These are phyloP conservation scores for Crossocerus cetratus DNA, from an alignment of 2,888 invertebrate genomes.

Conservation along the genomic window DNA sequence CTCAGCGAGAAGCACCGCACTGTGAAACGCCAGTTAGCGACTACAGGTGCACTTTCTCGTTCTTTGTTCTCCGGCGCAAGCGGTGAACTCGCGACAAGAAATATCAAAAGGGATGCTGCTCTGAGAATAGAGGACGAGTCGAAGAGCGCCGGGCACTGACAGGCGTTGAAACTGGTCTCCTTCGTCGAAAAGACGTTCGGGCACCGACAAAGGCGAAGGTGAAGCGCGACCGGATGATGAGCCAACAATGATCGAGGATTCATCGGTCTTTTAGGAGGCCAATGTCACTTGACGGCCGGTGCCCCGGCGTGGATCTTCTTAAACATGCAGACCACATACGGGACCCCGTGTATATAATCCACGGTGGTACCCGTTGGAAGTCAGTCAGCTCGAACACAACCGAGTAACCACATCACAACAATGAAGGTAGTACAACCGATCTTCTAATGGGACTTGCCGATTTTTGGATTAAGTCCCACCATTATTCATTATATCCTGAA, in stretches of 20 bases:
- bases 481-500: background rate
- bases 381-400: constrained; percentile 71
- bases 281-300: constrained; percentile 67
- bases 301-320: constrained; percentile 49
- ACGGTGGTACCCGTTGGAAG: constrained; percentile 58
- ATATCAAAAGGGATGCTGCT: too few species aligned
- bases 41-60: constrained; percentile 25
- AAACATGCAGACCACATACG: constrained; percentile 69
- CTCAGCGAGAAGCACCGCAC: too few species aligned
- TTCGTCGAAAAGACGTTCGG: constrained; percentile 21
- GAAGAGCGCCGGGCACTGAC: background rate
- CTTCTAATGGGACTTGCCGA: background rate
- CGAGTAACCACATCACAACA: constrained; percentile 57
- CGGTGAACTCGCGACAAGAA: background rate
- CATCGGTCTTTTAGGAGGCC: constrained; percentile 73
- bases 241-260: constrained; percentile 64
- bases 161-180: constrained; percentile 8
- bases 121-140: background rate
- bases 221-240: constrained; percentile 61
- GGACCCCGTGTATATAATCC: constrained; percentile 70
- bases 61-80: constrained; percentile 16
- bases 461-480: background rate
- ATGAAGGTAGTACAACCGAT: constrained; percentile 69
- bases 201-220: constrained; percentile 56
- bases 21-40: too few species aligned